Evolutionary conservation across 2,797 vertebrate species (phyloP), one percentile per base, ranked within the genome.

Genomic region (Lithobates sylvaticus): DNA sequence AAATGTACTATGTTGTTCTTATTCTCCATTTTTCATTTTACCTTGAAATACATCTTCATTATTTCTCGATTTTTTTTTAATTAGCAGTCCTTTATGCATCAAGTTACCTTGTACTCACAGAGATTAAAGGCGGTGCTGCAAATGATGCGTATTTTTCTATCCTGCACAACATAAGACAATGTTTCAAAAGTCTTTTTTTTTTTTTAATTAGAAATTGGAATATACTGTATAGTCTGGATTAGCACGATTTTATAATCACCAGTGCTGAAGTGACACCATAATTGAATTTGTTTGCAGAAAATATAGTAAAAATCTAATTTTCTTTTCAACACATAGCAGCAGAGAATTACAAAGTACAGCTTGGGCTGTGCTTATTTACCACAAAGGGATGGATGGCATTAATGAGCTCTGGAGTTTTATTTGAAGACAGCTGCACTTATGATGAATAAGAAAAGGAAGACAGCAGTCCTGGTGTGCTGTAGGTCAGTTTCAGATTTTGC

Each of bases 401-500:
- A 92, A 91, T 89, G 90, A 91, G 90, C 91, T 94, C 88, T 32
- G 74, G 86, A 93, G 91, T 85, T 90, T 92, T 91, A 90, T 91
- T 91, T 89, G 89, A 92, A 94, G 91, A 90, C 93, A 93, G 91
- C 92, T 93, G 92, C 90, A 92, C 91, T 94, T 93, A 93, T 85
- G 92, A 91, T 92, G 93, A 93, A 93, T 92, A 91, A 92, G 91
- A 90, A 91, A 92, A 90, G 89, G 91, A 61, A 93, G 92, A 93
- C 88, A 93, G 91, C 92, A 92, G 91, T 89, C 89, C 88, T 90
- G 89, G 90, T 92, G 91, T 23, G 82, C 91, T 91, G 90, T 88
- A 92, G 93, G 94, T 94, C 93, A 94, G 92, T 93, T 90, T 92
- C 91, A 93, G 93, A 94, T 89, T 90, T 89, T 39, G 77, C 90